Base-by-base conservation (phyloP, 2,888 invertebrate genomes). In the Chalcosyrphus nemorum region DNA sequence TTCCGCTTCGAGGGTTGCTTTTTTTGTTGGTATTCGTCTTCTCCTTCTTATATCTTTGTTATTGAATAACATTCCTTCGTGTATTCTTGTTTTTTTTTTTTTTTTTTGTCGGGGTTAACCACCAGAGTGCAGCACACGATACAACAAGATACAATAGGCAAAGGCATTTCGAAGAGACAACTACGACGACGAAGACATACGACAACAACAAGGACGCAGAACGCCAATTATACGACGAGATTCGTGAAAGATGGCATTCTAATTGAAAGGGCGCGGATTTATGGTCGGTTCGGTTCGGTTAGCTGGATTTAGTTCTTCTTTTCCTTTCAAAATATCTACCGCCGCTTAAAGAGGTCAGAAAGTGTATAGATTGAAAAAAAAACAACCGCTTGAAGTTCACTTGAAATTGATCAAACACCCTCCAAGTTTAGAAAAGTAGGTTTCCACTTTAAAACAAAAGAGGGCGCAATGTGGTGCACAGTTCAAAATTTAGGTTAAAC, bases 361-460 rank as follows among this genome's bases (percentile, higher is more conserved):
- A n/a, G n/a, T n/a, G n/a, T n/a, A n/a, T n/a, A n/a, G n/a, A n/a
- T n/a, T n/a, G n/a, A n/a, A n/a, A n/a, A n/a, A n/a, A n/a, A n/a
- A n/a, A n/a, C n/a, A n/a, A n/a, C n/a, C n/a, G n/a, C n/a, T n/a
- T n/a, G n/a, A n/a, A n/a, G n/a, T n/a, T n/a, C 43, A 17, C 24
- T 57, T 65, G 29, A 59, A 82, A 82, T 82, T 82, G 81, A 82
- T 82, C 77, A 82, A 82, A 82, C 77, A 82, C 50, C 66, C 13
- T 7, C 11, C 17, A 4, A 56, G 35, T 50, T 38, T 61, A 19
- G 29, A 68, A 61, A 38, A 45, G 27, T 59, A 29, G 32, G 57
- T 38, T n/a, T 45, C 52, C 7, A 13, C 19, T 45, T 57, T 72
- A 7, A 57, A 50, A 56, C 54, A 54, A 24, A 29, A 61, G 41